phyloP scores from a whole-genome alignment of 2,113 vertebrate genomes.

The Laticauda laticaudata region DNA sequence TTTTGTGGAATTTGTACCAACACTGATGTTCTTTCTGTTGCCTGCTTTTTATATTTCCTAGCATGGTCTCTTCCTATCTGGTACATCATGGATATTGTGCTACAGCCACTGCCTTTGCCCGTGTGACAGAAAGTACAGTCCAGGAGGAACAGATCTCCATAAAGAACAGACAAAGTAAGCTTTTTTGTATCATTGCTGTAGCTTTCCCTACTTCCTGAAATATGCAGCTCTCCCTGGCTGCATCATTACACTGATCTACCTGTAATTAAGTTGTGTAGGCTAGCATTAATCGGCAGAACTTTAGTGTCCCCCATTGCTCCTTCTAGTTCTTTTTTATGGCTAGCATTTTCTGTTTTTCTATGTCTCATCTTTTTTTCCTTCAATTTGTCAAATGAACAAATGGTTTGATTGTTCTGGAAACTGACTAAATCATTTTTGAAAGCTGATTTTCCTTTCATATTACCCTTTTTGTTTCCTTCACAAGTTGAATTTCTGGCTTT shows the following conservation, averaged over 20 bases:
- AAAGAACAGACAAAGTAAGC: conserved; percentile 98
- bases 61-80: conserved; percentile 97
- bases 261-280: background rate
- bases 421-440: too few species aligned
- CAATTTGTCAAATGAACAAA: background rate
- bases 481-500: background rate
- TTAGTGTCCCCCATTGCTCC: background rate
- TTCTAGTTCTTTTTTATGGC: background rate
- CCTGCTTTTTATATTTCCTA: conserved; percentile 58
- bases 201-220: background rate
- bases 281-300: background rate
- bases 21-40: background rate
- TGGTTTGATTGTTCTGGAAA: background rate
- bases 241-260: background rate
- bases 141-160: conserved; percentile 97
- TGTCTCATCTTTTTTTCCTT: background rate
- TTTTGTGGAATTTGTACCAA: background rate
- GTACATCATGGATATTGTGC: conserved; percentile 98
- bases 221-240: background rate
- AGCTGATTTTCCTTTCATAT: background rate
- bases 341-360: background rate
- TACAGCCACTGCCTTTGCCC: conserved; percentile 94
- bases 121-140: conserved; percentile 93
- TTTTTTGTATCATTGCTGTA: background rate
- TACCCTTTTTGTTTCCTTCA: background rate